Percentiles rank a stretch among this genome's conserved stretches.
phyloP scores from a whole-genome alignment of 2,113 vertebrate species.

The Raja brachyura region DNA sequence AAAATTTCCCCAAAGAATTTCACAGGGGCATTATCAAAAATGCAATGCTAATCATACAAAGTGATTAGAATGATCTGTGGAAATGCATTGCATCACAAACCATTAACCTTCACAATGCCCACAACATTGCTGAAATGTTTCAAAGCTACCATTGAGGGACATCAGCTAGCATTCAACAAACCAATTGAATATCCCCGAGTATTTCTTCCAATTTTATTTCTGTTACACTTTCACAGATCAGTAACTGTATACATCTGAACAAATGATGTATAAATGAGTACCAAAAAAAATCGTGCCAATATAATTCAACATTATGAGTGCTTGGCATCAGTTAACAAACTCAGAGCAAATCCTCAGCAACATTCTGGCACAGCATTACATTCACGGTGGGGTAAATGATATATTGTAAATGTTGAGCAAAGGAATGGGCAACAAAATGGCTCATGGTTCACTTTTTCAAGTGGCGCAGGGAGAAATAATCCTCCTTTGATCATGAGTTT shows the following conservation, averaged over 20 bases:
- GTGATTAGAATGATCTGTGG: too few relatives aligned
- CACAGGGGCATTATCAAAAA: too few relatives aligned
- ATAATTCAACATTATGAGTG: background rate
- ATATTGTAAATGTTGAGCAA: background rate
- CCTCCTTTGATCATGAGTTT: background rate
- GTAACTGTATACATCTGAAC: background rate
- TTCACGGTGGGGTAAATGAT: background rate
- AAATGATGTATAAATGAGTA: background rate
- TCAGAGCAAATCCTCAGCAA: background rate
- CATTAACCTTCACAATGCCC: background rate
- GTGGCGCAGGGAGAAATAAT: background rate
- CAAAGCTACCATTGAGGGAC: background rate
- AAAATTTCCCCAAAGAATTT: too few relatives aligned
- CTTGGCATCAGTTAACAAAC: background rate
- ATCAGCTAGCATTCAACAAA: background rate
- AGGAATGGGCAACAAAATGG: background rate
- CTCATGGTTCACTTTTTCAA: background rate
- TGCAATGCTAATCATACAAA: background rate
- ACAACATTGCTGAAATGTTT: background rate
- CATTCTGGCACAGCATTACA: background rate
- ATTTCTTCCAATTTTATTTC: background rate
- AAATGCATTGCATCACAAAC: background rate
- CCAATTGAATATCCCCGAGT: background rate
- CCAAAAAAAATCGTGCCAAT: background rate
- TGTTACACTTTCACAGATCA: background rate